Evolutionary conservation across 1,140 invertebrate genomes (phyloP).

Genomic region (Notospermus geniculatus): DNA sequence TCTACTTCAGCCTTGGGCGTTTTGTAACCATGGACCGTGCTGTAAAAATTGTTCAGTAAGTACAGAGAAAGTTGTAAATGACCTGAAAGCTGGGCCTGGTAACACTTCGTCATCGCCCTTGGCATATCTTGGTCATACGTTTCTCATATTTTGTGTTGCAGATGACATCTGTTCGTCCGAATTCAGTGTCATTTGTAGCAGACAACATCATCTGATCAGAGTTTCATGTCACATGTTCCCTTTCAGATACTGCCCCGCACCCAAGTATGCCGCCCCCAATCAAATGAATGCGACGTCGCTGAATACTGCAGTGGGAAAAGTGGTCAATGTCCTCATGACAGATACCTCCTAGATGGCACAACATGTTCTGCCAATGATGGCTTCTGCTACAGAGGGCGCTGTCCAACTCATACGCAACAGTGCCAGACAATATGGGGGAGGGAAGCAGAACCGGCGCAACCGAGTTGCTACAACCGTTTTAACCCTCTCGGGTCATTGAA

Average conservation of each 20-base stretch:
- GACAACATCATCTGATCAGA: too few relatives aligned
- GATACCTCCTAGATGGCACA: conserved; percentile 87
- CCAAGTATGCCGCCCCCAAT: conserved; percentile 75
- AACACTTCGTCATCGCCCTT: too few relatives aligned
- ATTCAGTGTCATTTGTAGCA: too few relatives aligned
- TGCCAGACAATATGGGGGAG: conserved; percentile 90
- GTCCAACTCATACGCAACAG: conserved; percentile 81
- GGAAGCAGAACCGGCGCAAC: conserved; percentile 71
- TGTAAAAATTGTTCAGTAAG: conserved; percentile 86
- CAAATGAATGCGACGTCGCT: conserved; percentile 91
- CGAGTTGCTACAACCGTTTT: conserved; percentile 87
- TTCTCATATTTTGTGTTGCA: too few relatives aligned
- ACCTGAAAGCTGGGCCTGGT: too few relatives aligned
- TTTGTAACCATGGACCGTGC: conserved; percentile 88
- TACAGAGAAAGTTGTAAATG: too few relatives aligned
- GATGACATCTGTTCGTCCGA: too few relatives aligned
- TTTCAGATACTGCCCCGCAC: conserved; percentile 72
- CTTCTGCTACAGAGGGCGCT: conserved; percentile 87
- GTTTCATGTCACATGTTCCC: too few relatives aligned
- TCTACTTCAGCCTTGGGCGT: conserved; percentile 82
- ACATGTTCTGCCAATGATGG: conserved; percentile 70
- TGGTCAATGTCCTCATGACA: conserved; percentile 83
- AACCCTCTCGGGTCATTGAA: conserved; percentile 90
- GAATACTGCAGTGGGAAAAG: conserved; percentile 84
- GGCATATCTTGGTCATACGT: too few relatives aligned